Percentiles rank a stretch among this genome's conserved stretches.
Evolutionary conservation across 35 echinoderm and acorn worm genomes (phyloP).

Genomic region (Ophioderma brevispina): DNA sequence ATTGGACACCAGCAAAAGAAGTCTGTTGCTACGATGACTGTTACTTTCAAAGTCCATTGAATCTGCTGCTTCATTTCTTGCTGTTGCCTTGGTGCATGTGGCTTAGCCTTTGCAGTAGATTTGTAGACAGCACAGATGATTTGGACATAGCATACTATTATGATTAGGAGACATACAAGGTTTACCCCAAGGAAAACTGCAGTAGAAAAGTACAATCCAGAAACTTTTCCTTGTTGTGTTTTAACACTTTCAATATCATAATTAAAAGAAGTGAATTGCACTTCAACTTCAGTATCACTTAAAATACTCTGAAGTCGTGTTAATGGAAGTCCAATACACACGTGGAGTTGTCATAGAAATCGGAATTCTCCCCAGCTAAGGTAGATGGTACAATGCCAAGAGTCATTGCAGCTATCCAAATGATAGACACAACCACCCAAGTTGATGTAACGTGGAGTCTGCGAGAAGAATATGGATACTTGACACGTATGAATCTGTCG

Average conservation of each 20-base stretch:
- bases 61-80: not conserved
- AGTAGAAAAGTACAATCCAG: not conserved
- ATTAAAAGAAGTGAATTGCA: not conserved
- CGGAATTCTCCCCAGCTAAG: not conserved
- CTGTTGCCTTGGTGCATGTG: not conserved
- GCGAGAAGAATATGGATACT: not conserved
- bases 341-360: not conserved
- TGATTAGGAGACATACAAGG: not conserved
- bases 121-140: not conserved
- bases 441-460: not conserved
- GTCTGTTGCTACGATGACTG: no score
- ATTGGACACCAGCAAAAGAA: no score
- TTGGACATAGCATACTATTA: not conserved
- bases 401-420: not conserved
- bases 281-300: not conserved
- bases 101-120: not conserved
- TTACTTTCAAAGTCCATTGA: not conserved
- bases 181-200: not conserved
- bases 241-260: not conserved
- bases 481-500: not conserved
- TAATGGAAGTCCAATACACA: not conserved
- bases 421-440: not conserved
- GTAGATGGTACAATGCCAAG: not conserved
- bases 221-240: not conserved
- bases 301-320: not conserved